Evolutionary conservation across 2,888 invertebrate genomes (phyloP).

Genomic region (Caenorhabditis sp.): DNA sequence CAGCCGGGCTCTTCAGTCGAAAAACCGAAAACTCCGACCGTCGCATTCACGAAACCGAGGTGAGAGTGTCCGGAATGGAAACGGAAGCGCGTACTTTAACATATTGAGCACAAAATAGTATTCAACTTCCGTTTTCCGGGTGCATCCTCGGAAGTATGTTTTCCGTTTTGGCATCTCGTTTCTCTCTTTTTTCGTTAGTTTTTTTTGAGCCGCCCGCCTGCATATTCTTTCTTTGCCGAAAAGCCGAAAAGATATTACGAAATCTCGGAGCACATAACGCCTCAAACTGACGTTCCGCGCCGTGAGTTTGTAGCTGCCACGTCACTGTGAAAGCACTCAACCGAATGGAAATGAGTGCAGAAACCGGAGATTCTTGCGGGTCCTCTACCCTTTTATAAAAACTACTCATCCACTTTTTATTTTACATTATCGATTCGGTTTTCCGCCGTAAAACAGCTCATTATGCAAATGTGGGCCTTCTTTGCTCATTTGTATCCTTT

Average conservation of each 20-base stretch:
- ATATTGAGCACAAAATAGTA: not conserved
- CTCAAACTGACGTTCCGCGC: too few relatives aligned
- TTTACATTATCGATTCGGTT: not conserved
- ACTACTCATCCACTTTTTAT: not conserved
- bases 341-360: not conserved
- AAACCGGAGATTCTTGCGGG: not conserved
- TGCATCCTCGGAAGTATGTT: too few relatives aligned
- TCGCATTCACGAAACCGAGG: constrained; percentile 42
- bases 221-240: not conserved
- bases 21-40: constrained; percentile 17
- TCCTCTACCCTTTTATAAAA: too few relatives aligned
- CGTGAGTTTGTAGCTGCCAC: not conserved
- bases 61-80: constrained; percentile 7
- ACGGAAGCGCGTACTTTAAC: not conserved
- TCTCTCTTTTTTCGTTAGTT: not conserved
- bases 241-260: not conserved
- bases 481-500: not conserved
- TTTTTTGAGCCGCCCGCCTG: not conserved
- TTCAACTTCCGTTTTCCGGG: too few relatives aligned
- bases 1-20: constrained; percentile 4
- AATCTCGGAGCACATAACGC: not conserved
- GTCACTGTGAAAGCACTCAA: not conserved
- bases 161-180: too few relatives aligned
- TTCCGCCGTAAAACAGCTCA: too few relatives aligned
- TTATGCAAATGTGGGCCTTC: not conserved